Conservation (phyloP, 2,888 invertebrate species). For the Xestia xanthographa region DNA sequence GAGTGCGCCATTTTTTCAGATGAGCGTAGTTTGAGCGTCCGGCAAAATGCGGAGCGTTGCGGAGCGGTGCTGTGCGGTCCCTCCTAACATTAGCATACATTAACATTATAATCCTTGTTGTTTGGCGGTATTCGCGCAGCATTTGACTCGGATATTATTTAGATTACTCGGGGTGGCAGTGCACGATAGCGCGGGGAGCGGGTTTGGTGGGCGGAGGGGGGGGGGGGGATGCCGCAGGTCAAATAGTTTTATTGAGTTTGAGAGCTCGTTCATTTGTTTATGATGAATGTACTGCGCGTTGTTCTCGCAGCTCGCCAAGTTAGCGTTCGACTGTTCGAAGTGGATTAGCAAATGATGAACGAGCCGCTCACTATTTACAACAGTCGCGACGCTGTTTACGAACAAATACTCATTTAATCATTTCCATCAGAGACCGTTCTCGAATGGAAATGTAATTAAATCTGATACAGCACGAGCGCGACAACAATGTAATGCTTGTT, state of each 20-base stretch:
- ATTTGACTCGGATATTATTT: slow-evolving; percentile 72
- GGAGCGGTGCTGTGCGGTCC: slow-evolving; percentile 43
- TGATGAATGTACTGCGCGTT: slow-evolving; percentile 59
- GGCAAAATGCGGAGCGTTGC: neutral
- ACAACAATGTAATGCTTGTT: slow-evolving; percentile 34
- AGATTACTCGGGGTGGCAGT: slow-evolving; percentile 63
- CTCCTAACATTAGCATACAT: slow-evolving; percentile 84
- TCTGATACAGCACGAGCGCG: slow-evolving; percentile 2
- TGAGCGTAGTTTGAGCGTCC: slow-evolving; percentile 27
- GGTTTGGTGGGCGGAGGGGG: neutral
- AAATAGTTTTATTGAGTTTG: slow-evolving; percentile 74
- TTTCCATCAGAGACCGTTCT: slow-evolving; percentile 22
- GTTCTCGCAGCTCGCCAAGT: slow-evolving; percentile 24
- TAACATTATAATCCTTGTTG: slow-evolving; percentile 86
- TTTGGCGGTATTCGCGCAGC: slow-evolving; percentile 71
- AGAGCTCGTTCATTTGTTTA: slow-evolving; percentile 57
- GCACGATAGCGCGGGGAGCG: slow-evolving; percentile 53
- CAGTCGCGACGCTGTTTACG: slow-evolving; percentile 6
- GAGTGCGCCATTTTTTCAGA: slow-evolving; percentile 65
- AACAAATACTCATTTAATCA: slow-evolving; percentile 37
- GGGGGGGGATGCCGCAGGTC: slow-evolving; percentile 52
- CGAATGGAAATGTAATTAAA: slow-evolving; percentile 45
- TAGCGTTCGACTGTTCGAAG: slow-evolving; percentile 8
- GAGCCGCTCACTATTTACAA: slow-evolving; percentile 5
- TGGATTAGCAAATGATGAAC: slow-evolving; percentile 44